Percentiles rank a stretch among this genome's conserved stretches.
These are phyloP conservation scores for Alsophila aescularia DNA, from an alignment of 2,888 invertebrate species.

Conservation along the genomic window DNA sequence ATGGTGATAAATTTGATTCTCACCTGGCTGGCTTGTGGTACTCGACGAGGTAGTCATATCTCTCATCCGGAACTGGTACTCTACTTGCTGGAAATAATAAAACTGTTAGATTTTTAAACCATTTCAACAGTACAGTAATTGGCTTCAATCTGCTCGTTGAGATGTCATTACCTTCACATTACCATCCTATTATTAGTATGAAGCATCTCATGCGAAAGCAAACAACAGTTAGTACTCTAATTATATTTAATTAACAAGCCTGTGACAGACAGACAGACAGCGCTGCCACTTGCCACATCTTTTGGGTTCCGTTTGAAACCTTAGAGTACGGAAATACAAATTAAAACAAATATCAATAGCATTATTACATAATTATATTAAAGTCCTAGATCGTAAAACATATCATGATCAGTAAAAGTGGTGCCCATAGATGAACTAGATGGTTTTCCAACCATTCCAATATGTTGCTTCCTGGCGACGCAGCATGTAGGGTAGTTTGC, in stretches of 20 bases:
- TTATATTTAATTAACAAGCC: not conserved
- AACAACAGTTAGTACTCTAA: too few relatives aligned
- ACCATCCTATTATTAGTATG: too few relatives aligned
- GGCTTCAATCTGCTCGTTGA: too few relatives aligned
- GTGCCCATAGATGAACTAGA: constrained; percentile 41
- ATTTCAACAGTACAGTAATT: not conserved
- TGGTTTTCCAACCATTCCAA: constrained; percentile 42
- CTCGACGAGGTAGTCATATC: constrained; percentile 96
- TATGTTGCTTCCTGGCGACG: constrained; percentile 31
- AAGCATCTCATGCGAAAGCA: too few relatives aligned
- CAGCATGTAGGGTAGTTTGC: constrained; percentile 71
- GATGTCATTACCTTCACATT: constrained; percentile 5
- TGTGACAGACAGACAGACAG: too few relatives aligned
- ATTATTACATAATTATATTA: too few relatives aligned
- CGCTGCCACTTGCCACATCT: too few relatives aligned
- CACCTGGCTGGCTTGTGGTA: constrained; percentile 97
- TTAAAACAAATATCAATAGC: too few relatives aligned
- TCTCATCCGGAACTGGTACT: constrained; percentile 98
- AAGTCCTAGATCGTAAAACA: too few relatives aligned
- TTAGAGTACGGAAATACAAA: too few relatives aligned
- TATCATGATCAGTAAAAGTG: too few relatives aligned
- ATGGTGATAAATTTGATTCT: not conserved
- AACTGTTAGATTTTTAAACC: constrained; percentile 41
- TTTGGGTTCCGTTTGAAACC: too few relatives aligned
- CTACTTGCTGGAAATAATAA: constrained; percentile 88